Conservation (phyloP, 2,113 vertebrate genomes). For the Dipodomys ordii region DNA sequence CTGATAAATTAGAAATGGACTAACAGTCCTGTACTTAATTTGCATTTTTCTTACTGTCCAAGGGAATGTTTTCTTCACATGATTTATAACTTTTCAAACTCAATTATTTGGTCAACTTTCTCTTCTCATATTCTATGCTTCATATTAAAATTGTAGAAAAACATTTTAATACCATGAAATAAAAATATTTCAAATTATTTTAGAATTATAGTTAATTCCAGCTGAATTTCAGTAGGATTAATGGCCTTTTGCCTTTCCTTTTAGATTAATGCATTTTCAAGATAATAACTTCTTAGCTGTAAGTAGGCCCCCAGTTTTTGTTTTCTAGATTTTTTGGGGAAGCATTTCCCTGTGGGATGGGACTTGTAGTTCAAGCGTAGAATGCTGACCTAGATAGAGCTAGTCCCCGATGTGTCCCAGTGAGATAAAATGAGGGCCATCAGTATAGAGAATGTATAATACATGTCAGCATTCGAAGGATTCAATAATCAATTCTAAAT, state of each 20-base stretch:
- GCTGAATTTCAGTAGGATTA: not conserved
- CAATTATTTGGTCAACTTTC: not conserved
- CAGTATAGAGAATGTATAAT: too few species aligned
- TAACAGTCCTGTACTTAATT: not conserved
- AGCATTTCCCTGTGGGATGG: too few species aligned
- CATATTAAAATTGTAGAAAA: not conserved
- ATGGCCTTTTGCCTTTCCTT: not conserved
- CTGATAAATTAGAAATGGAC: not conserved
- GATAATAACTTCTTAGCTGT: not conserved
- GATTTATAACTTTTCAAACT: not conserved
- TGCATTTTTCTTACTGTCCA: not conserved
- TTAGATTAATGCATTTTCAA: not conserved
- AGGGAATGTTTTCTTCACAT: not conserved
- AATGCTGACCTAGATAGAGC: too few species aligned
- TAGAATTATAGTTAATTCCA: not conserved
- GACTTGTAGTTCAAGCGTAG: too few species aligned
- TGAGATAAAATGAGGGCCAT: too few species aligned
- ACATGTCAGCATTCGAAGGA: too few species aligned
- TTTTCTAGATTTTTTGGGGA: too few species aligned
- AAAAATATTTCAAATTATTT: not conserved
- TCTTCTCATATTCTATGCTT: not conserved
- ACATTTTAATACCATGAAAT: not conserved
- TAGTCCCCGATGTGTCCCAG: too few species aligned
- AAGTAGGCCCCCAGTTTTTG: too few species aligned
- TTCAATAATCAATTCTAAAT: too few species aligned